Percentiles rank a stretch among this genome's conserved stretches.
Evolutionary conservation across 2,113 vertebrate genomes (phyloP).

Genomic region (Puma concolor): DNA sequence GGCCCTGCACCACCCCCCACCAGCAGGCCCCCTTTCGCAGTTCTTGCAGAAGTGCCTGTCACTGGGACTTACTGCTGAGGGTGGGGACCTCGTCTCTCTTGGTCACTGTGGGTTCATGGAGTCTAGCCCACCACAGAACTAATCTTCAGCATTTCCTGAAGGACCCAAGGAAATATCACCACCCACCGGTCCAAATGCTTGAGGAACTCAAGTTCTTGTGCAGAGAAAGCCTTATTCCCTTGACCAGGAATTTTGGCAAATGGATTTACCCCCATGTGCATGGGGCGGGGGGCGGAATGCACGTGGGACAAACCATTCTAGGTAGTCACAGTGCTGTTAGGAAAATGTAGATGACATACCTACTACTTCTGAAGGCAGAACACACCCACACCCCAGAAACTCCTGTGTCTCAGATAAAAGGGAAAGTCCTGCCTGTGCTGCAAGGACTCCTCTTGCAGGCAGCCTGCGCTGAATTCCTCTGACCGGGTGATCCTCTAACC

Average conservation of each 20-base stretch:
- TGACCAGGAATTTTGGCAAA: not conserved
- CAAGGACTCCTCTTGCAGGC: constrained; percentile 1
- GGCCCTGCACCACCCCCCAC: too few relatives aligned
- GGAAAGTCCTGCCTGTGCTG: not conserved
- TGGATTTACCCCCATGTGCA: not conserved
- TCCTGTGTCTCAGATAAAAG: not conserved
- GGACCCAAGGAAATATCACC: not conserved
- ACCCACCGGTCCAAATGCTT: not conserved
- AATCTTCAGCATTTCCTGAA: not conserved
- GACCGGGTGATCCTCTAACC: not conserved
- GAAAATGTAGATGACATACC: not conserved
- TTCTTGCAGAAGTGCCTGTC: not conserved
- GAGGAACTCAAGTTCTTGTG: not conserved
- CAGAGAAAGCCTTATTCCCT: not conserved
- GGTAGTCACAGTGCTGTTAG: not conserved
- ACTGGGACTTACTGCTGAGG: not conserved
- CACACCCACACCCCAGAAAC: not conserved
- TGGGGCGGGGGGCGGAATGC: not conserved
- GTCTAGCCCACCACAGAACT: not conserved
- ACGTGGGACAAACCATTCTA: not conserved
- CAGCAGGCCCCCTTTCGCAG: not conserved
- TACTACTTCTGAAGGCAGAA: not conserved
- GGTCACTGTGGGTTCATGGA: not conserved
- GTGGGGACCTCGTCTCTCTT: not conserved
- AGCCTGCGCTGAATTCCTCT: not conserved